Evolutionary conservation across 2,888 invertebrate species (phyloP), one percentile per base, ranked within the genome.

Genomic region (Timema cristinae): DNA sequence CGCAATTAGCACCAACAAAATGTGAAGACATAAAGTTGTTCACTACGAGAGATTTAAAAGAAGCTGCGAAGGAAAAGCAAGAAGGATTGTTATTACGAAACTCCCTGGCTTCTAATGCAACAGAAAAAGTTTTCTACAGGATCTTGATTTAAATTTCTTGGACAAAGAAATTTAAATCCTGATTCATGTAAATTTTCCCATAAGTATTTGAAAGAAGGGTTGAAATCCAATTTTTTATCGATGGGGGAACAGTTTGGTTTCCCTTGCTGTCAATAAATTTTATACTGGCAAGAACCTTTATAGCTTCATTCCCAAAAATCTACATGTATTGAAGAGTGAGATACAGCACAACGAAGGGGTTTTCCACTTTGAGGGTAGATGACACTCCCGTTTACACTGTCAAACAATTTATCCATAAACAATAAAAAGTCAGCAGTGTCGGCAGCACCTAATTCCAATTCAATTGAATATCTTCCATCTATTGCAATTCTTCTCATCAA

Each of bases 241-340:
- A 56, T 56, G 56, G 8, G n/a, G 56, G 13, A 56, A 56, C 56
- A 10, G 56, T 10, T 56, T 16, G n/a, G n/a, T 56, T 56, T 56
- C 56, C 56, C 8, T 11, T 11, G n/a, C 16, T 13, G 10, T 67
- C 59, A 61, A 68, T 49, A 68, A 68, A 71, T 15, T 59, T 59
- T 61, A 67, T 68, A n/a, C 61, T 61, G 49, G 47, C 15, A 5
- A 71, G 54, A 16, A 50, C 16, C 13, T 67, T 32, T 50, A 68
- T 7, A 7, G 63, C 16, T 59, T 67, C 71, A 32, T 66, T 50
- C 71, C n/a, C 71, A 71, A 59, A 71, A 11, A 5, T n/a, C 49
- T 2, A 48, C 6, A 67, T 71, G 71, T 10, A 15, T 15, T 9
- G 71, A 68, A 10, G 6, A 63, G 32, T 54, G 50, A 8, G 68